A percentile compares a stretch with the other conserved stretches of the same genome.
phyloP scores from a whole-genome alignment of 2,113 vertebrate species.

The Globicephala melas region DNA sequence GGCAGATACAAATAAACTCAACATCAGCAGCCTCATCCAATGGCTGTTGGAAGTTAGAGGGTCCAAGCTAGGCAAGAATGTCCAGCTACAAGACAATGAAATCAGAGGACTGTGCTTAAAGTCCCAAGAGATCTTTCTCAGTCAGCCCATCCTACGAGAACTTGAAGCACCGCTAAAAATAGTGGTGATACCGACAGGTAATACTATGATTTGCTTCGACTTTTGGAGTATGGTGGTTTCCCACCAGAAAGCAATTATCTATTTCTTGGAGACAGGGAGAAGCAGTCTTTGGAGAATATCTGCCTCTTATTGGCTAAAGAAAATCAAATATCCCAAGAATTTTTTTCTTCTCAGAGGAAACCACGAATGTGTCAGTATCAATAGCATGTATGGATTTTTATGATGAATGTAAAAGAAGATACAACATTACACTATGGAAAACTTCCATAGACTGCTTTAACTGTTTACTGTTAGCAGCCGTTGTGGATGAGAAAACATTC shows the following conservation, averaged over 20 bases:
- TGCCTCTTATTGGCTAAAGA: conserved; percentile 96
- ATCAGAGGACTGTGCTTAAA: conserved; percentile 95
- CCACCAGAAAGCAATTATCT: conserved; percentile 98
- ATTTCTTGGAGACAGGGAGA: conserved; percentile 97
- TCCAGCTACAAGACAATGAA: conserved; percentile 96
- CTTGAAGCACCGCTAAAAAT: conserved; percentile 97
- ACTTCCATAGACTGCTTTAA: conserved; percentile 99
- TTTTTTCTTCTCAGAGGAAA: conserved; percentile 97
- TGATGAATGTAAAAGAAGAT: conserved; percentile 98
- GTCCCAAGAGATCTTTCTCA: conserved; percentile 97
- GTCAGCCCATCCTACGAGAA: conserved; percentile 96
- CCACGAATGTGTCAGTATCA: conserved; percentile 98
- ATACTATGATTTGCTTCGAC: conserved; percentile 95
- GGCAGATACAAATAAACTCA: not conserved
- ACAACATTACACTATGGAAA: conserved; percentile 98
- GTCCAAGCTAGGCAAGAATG: conserved; percentile 95
- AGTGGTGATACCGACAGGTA: conserved; percentile 97
- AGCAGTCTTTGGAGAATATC: conserved; percentile 97
- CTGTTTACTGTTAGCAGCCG: conserved; percentile 97
- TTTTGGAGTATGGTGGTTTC: conserved; percentile 97
- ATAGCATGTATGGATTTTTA: conserved; percentile 99
- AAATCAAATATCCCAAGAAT: conserved; percentile 98
- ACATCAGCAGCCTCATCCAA: not conserved
- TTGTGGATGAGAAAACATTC: conserved; percentile 98
- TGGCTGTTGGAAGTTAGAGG: conserved; percentile 86